These are phyloP conservation scores for Hypotaenidia okinawae DNA, from an alignment of 2,797 vertebrate species.

Conservation along the genomic window DNA sequence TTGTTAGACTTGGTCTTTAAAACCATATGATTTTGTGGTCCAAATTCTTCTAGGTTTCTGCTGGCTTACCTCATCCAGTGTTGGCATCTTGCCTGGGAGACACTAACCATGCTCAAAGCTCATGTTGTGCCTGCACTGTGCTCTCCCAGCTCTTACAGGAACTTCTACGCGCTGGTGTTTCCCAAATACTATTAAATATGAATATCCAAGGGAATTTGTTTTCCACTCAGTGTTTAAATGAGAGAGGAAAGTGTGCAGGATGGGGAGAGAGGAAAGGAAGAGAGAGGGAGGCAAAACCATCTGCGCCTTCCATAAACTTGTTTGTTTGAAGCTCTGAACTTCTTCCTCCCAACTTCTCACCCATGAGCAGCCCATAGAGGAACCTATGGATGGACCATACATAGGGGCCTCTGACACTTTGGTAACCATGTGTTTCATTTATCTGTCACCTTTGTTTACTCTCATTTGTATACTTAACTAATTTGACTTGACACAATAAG, in stretches of 20 bases:
- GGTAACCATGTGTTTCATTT: constrained; percentile 67
- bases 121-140: accelerated
- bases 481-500: constrained; percentile 83
- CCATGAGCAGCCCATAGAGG: background rate
- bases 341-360: constrained; percentile 18
- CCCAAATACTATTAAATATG: constrained; percentile 20
- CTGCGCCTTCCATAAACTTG: background rate
- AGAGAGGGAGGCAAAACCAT: background rate
- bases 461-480: constrained; percentile 75
- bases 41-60: background rate
- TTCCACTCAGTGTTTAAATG: background rate
- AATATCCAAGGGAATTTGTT: background rate
- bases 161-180: background rate
- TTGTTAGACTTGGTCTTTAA: background rate
- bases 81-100: background rate
- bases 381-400: background rate
- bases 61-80: background rate
- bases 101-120: background rate
- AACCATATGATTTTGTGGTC: background rate
- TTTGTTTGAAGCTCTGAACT: background rate
- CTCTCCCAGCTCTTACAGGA: background rate
- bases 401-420: constrained; percentile 45
- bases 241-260: background rate
- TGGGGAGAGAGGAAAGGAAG: background rate
- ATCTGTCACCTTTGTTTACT: constrained; percentile 80